Conservation (phyloP, 2,888 invertebrate genomes). For the Coenonympha glycerion region DNA sequence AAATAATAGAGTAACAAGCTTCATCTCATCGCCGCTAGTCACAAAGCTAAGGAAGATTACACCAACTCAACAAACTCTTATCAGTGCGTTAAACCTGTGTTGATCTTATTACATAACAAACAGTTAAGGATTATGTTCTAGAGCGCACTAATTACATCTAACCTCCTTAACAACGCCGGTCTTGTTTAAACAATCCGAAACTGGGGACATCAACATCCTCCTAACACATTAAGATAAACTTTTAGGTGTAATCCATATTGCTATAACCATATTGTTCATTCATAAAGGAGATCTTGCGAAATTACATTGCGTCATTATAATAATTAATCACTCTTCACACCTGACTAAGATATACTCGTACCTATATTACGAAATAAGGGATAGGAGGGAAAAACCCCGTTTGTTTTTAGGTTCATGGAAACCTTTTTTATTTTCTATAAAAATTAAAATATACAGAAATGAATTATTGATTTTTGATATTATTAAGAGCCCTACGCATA, state of each 20-base stretch:
- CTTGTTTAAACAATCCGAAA: conserved; percentile 62
- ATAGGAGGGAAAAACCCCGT: too few relatives aligned
- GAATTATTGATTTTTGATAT: too few relatives aligned
- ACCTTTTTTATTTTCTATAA: too few relatives aligned
- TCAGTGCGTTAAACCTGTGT: conserved; percentile 39
- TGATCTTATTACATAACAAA: conserved; percentile 52
- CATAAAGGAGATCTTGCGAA: too few relatives aligned
- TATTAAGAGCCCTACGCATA: too few relatives aligned
- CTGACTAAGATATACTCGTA: too few relatives aligned
- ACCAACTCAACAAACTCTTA: conserved; percentile 20
- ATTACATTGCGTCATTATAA: too few relatives aligned
- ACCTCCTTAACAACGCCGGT: conserved; percentile 58
- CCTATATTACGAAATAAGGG: too few relatives aligned
- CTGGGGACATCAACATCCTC: conserved; percentile 41
- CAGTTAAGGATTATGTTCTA: conserved; percentile 59
- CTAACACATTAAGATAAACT: conserved; percentile 38
- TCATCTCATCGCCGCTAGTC: conserved; percentile 15
- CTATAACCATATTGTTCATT: background rate
- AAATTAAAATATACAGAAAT: too few relatives aligned
- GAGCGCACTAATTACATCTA: conserved; percentile 66
- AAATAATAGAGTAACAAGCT: background rate
- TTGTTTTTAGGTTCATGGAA: too few relatives aligned
- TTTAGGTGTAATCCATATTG: conserved; percentile 6
- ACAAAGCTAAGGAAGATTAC: conserved; percentile 3
- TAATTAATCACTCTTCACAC: too few relatives aligned